These are phyloP conservation scores for Mythimna vitellina DNA, from an alignment of 2,888 invertebrate species.

Conservation along the genomic window DNA sequence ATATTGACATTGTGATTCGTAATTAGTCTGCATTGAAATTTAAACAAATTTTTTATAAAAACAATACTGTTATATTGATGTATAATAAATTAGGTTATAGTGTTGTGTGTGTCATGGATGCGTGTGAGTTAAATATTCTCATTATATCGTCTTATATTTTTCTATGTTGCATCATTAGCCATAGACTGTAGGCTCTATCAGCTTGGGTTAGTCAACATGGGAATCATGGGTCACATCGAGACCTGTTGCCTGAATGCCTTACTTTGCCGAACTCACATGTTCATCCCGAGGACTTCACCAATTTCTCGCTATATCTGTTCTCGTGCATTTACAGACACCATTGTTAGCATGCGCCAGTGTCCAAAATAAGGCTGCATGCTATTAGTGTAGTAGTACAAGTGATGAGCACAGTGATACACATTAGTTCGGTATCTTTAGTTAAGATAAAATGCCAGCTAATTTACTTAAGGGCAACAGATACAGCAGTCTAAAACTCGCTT, in stretches of 20 bases:
- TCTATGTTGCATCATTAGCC: constrained; percentile 43
- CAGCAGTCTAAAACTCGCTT: constrained; percentile 2
- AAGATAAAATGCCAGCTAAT: constrained; percentile 28
- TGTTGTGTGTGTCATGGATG: constrained; percentile 73
- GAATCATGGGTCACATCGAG: constrained; percentile 23
- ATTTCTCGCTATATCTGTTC: not conserved
- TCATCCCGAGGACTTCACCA: not conserved
- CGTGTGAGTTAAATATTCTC: constrained; percentile 62
- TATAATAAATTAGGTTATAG: constrained; percentile 77
- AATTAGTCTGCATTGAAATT: constrained; percentile 77
- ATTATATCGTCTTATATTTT: constrained; percentile 60
- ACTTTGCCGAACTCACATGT: constrained; percentile 17
- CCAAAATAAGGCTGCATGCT: constrained; percentile 17
- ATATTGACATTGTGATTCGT: constrained; percentile 74
- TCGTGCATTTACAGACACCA: constrained; percentile 27
- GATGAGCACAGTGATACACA: constrained; percentile 20
- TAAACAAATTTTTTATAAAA: constrained; percentile 80
- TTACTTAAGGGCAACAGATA: constrained; percentile 14
- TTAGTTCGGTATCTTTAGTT: constrained; percentile 17
- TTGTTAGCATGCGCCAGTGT: constrained; percentile 32
- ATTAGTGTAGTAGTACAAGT: constrained; percentile 22
- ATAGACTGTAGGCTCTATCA: constrained; percentile 27
- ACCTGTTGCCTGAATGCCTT: constrained; percentile 33
- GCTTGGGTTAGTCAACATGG: constrained; percentile 31
- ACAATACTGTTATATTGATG: constrained; percentile 83